A percentile compares a stretch with the other conserved stretches of the same genome.
Conservation (phyloP, 2,113 vertebrate genomes). For the Neodontobutis hainanensis region DNA sequence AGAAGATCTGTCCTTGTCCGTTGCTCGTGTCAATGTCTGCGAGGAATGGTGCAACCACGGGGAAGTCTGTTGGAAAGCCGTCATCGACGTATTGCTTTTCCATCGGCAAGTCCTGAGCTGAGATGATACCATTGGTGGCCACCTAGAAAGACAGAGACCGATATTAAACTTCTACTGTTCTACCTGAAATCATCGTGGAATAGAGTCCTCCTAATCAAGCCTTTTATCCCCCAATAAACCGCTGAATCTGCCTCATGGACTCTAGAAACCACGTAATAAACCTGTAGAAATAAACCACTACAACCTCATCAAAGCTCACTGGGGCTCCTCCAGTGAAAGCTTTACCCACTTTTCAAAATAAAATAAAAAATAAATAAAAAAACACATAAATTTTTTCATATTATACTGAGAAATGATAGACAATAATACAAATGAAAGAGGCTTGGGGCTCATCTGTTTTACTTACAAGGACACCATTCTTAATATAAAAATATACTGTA, state of each 20-base stretch:
- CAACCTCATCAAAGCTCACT: background rate
- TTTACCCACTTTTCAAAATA: no score
- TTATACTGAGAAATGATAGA: background rate
- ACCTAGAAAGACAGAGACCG: slow-evolving; percentile 77
- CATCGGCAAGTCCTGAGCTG: slow-evolving; percentile 91
- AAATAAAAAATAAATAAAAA: background rate
- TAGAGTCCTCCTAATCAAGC: slow-evolving; percentile 33
- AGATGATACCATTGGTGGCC: slow-evolving; percentile 96
- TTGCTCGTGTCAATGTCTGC: slow-evolving; percentile 92
- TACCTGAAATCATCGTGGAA: background rate
- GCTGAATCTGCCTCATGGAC: slow-evolving; percentile 2
- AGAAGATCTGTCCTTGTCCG: slow-evolving; percentile 86
- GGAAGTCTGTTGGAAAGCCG: slow-evolving; percentile 94
- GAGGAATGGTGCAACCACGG: slow-evolving; percentile 91
- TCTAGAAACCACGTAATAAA: slow-evolving; percentile 44
- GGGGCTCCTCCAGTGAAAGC: background rate
- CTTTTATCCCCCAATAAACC: slow-evolving; percentile 7
- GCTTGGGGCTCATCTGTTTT: no score
- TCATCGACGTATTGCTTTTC: slow-evolving; percentile 98
- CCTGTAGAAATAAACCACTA: slow-evolving; percentile 33
- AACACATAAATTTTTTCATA: background rate
- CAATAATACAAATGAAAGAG: background rate
- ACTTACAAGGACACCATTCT: background rate
- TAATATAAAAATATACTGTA: background rate
- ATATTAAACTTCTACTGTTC: background rate